Evolutionary conservation across 2,113 vertebrate species (phyloP).

Genomic region (Stigmatopora argus): DNA sequence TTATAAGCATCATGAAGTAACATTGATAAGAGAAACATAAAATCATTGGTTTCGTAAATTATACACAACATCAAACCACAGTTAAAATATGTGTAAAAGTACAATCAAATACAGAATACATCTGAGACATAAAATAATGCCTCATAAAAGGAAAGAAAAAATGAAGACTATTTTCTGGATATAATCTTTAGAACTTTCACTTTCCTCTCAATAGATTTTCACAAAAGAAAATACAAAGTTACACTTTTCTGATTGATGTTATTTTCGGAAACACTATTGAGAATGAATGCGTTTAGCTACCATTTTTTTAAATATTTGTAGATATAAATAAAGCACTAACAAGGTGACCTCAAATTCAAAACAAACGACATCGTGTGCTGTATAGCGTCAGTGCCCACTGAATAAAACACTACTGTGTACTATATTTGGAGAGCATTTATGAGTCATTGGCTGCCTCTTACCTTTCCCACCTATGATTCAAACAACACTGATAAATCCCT

Average conservation of each 20-base stretch:
- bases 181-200: too few species aligned
- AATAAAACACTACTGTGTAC: constrained; percentile 36
- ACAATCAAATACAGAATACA: neutral
- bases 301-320: neutral
- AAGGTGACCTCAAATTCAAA: constrained; percentile 16
- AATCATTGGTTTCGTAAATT: neutral
- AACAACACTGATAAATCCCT: constrained; percentile 12
- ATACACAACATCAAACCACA: neutral
- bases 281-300: neutral
- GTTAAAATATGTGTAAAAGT: neutral
- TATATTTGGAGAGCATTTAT: constrained; percentile 34
- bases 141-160: too few species aligned
- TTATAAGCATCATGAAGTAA: neutral
- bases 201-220: too few species aligned
- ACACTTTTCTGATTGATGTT: too few species aligned
- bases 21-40: neutral
- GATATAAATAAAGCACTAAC: neutral
- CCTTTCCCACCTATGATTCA: constrained; percentile 31
- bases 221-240: too few species aligned
- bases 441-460: constrained; percentile 50
- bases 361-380: constrained; percentile 19
- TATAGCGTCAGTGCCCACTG: constrained; percentile 16
- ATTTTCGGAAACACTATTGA: too few species aligned
- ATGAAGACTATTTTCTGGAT: too few species aligned
- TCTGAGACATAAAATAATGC: too few species aligned